These are phyloP conservation scores for Mimas tiliae DNA, from an alignment of 2,888 invertebrate genomes.

Conservation along the genomic window DNA sequence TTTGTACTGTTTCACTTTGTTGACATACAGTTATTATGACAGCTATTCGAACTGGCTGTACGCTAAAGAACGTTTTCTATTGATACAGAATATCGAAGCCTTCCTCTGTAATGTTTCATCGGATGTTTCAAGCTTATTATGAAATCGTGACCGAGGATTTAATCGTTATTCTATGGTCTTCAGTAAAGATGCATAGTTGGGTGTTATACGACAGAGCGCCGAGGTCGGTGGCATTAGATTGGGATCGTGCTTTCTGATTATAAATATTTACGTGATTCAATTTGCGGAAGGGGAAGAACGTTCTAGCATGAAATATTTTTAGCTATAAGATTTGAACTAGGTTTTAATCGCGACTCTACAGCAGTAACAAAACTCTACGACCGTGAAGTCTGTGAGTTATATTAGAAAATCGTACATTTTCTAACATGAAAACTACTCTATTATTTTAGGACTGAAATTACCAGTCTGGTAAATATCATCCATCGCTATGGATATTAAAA, in stretches of 20 bases:
- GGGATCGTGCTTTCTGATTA: background rate
- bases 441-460: too few species aligned
- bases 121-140: conserved; percentile 22
- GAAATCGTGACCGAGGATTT: conserved; percentile 15
- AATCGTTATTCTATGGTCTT: conserved; percentile 3
- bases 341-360: background rate
- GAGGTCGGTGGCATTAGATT: conserved; percentile 7
- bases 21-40: conserved; percentile 20
- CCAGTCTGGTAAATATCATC: too few species aligned
- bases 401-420: too few species aligned
- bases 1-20: conserved; percentile 15
- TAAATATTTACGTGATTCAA: background rate
- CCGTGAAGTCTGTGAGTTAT: too few species aligned
- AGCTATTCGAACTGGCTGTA: background rate
- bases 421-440: too few species aligned
- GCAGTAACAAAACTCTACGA: too few species aligned
- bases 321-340: background rate
- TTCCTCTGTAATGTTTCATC: background rate
- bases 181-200: background rate
- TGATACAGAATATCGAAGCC: background rate
- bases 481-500: too few species aligned
- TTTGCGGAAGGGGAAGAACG: conserved; percentile 5
- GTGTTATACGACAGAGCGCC: background rate
- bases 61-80: background rate
- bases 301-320: conserved; percentile 2